Base-by-base conservation (phyloP, 2,797 vertebrate genomes). In the Paramormyrops hopkinsi region DNA sequence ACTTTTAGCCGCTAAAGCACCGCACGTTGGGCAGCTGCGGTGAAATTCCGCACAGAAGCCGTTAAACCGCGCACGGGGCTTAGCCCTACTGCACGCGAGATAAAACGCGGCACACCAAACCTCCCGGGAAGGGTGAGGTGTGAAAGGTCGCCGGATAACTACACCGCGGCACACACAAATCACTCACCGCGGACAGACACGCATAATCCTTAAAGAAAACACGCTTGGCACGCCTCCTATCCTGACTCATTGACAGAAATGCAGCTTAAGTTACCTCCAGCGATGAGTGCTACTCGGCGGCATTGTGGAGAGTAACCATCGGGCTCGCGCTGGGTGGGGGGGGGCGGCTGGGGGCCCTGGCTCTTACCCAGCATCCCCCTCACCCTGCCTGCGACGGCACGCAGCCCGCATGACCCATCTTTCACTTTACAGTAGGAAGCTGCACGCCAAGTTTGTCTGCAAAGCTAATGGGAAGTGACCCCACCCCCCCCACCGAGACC, bases 371-470 rank as follows among this genome's bases (percentile, higher is more conserved):
- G 48, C 11, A 54, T 54, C 88, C 29, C 54, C 88, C 8, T 37
- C n/a, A 44, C 53, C 41, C 25, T 11, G 29, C 59, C 22, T 14
- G 17, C 7, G 19, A 19, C 46, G 12, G 44, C n/a, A 25, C 4
- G 14, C 51, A 29, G 51, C 14, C 56, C 12, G 90, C 92, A 37
- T 93, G 92, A 92, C 90, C 90, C 91, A 92, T 93, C 90, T 91
- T 94, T 92, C 94, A 92, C 92, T 90, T 90, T 94, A 94, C 93
- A 95, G 92, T 93, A 96, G 93, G 94, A 96, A 95, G 92, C 90
- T 93, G 93, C 90, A 92, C 94, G 94, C 93, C 93, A 94, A 89
- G 88, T 89, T 90, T 95, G 95, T 93, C 92, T 4, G 50, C 90
- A 92, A 12, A 8, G 59, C 92, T 93, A 94, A 94, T 91, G 93